Conservation (phyloP, 2,113 vertebrate genomes). For the Vulpes ferrilata region DNA sequence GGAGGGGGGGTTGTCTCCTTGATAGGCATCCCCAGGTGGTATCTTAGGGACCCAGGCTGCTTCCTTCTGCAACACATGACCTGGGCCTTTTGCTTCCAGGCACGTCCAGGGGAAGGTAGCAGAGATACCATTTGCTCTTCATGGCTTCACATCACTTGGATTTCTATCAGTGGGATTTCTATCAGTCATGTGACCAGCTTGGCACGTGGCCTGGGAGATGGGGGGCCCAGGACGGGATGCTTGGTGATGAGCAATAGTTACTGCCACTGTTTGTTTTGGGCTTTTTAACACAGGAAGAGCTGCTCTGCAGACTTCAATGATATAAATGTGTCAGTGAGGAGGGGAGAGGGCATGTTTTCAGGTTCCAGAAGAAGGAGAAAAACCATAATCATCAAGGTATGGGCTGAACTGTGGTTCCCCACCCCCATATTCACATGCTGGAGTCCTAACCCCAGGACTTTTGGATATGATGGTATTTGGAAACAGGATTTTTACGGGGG, state of each 20-base stretch:
- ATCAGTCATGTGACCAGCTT: neutral
- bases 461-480: neutral
- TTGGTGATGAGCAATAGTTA: accelerated
- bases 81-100: neutral
- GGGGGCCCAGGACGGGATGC: neutral
- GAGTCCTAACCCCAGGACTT: too few species aligned
- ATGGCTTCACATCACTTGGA: accelerated
- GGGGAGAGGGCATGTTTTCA: too few species aligned
- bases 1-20: neutral
- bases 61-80: neutral
- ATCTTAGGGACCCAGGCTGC: neutral
- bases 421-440: accelerated
- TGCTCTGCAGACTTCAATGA: too few species aligned
- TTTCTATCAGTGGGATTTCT: neutral
- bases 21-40: neutral
- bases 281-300: neutral
- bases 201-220: neutral
- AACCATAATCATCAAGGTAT: too few species aligned
- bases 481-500: neutral
- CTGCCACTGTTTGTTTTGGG: neutral
- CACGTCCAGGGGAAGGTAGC: too few species aligned
- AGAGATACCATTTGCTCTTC: neutral
- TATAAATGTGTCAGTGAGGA: too few species aligned
- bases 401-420: neutral
- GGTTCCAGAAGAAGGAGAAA: neutral